Conservation (phyloP, 2,113 vertebrate genomes). For the Bucco capensis region DNA sequence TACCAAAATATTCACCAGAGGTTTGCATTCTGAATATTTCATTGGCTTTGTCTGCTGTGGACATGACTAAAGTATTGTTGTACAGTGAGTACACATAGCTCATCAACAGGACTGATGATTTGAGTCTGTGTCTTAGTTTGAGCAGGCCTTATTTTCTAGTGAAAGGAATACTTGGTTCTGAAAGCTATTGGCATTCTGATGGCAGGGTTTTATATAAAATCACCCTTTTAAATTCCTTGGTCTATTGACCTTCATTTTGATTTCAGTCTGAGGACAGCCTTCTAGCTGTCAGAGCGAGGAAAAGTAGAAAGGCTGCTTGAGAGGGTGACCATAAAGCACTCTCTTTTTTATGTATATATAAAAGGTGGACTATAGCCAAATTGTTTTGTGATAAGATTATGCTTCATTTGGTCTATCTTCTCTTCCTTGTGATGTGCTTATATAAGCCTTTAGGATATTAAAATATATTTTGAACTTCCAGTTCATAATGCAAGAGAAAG, state of each 20-base stretch:
- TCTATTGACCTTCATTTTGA: conserved; percentile 7
- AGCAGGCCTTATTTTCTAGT: not conserved
- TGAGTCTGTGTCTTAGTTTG: not conserved
- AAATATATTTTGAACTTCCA: conserved; percentile 31
- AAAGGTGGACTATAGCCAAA: not conserved
- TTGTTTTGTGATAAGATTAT: conserved; percentile 27
- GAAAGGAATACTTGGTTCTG: not conserved
- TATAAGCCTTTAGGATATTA: conserved; percentile 39
- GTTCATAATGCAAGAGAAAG: not conserved
- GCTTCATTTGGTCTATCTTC: conserved; percentile 32
- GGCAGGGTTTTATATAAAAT: not conserved
- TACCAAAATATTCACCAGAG: not conserved
- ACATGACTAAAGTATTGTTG: not conserved
- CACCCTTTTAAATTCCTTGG: not conserved
- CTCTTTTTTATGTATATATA: not conserved
- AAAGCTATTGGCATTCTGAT: not conserved
- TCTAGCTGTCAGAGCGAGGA: not conserved
- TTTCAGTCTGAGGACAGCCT: not conserved
- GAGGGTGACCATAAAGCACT: not conserved
- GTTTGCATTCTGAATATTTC: not conserved
- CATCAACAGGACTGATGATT: not conserved
- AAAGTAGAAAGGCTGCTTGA: not conserved
- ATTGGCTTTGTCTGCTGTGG: not conserved
- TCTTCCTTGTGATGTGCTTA: not conserved
- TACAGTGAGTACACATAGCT: not conserved